Base-by-base conservation (phyloP, 1,140 invertebrate genomes). In the Psix sp. region DNA sequence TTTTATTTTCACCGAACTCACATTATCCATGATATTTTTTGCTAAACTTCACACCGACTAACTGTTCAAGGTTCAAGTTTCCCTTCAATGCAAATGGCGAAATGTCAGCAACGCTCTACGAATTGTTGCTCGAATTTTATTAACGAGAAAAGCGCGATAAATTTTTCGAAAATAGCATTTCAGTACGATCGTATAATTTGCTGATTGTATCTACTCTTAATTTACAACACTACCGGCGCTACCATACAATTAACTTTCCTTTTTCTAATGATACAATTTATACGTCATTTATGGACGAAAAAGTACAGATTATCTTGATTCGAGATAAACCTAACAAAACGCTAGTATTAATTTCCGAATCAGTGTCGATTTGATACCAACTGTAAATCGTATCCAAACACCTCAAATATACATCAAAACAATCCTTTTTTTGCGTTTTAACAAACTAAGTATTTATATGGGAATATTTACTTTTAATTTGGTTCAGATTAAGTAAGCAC, bases 251-350 rank as follows among this genome's bases (percentile, higher is more conserved):
- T 59, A 59, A 68, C 65, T 68, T 59, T 59, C 54, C 38, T 57
- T 68, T 59, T 68, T 45, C 65, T 68, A 68, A 68, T 68, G 65
- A 68, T 51, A 59, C 54, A 59, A 59, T 68, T 59, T 68, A 57
- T 59, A 38, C 24, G 38, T 33, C 36, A 38, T 59, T 56, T 59
- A 45, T 57, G 5, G 39, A 35, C 20, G 57, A 66, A 57, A 57
- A 67, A 46, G 24, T 15, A 7, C 20, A 4, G 49, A 54, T 46
- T 48, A 57, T 51, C 52, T 31, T 24, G 62, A 56, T 63, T 24
- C 1, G 1, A 51, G 59, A 63, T 63, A 63, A 43, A 13, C 14
- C 17, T 29, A 9, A 49, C 42, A 62, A 62, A 29, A 49, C 35
- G 21, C 16, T 13, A 6, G 21, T 15, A 46, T 56, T 39, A 39